Evolutionary conservation across 92 coral and sea anemone species (phyloP).

Genomic region (Desmophyllum pertusum): DNA sequence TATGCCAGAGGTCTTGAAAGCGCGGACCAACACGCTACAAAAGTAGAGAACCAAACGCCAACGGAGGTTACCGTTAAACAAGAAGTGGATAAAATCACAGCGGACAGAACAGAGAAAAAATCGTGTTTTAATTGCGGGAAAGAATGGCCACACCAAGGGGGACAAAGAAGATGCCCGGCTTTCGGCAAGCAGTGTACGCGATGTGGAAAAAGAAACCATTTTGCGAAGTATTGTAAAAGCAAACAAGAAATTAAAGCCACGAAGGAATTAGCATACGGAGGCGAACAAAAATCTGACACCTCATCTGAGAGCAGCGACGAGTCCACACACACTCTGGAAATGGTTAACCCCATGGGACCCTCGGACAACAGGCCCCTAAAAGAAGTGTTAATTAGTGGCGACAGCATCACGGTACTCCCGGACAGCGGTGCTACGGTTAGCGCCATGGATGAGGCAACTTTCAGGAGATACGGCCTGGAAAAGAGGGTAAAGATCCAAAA

Average conservation of each 20-base stretch:
- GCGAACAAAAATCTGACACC: conserved; percentile 33
- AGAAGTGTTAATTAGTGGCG: no score
- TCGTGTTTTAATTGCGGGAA: conserved; percentile 33
- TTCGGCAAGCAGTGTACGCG: conserved; percentile 18
- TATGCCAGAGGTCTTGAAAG: conserved; percentile 21
- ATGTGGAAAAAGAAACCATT: neutral
- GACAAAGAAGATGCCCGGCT: conserved; percentile 25
- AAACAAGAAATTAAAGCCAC: conserved; percentile 36
- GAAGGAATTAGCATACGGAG: conserved; percentile 6
- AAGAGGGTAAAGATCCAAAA: no score
- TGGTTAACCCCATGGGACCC: no score
- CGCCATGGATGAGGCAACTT: no score
- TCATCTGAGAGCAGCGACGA: conserved; percentile 28
- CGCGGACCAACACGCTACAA: conserved; percentile 32
- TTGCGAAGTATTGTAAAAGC: conserved; percentile 22
- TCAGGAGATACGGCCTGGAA: no score
- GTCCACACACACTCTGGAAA: no score
- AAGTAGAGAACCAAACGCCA: conserved; percentile 16
- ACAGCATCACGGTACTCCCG: no score
- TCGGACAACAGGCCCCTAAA: no score
- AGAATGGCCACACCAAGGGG: conserved; percentile 28
- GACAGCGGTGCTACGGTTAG: no score
- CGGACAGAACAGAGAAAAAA: no score
- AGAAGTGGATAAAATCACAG: conserved; percentile 31
- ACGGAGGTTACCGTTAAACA: conserved; percentile 12